Base-by-base conservation (phyloP, 2,113 vertebrate genomes). In the Erythrocercus mccallii region DNA sequence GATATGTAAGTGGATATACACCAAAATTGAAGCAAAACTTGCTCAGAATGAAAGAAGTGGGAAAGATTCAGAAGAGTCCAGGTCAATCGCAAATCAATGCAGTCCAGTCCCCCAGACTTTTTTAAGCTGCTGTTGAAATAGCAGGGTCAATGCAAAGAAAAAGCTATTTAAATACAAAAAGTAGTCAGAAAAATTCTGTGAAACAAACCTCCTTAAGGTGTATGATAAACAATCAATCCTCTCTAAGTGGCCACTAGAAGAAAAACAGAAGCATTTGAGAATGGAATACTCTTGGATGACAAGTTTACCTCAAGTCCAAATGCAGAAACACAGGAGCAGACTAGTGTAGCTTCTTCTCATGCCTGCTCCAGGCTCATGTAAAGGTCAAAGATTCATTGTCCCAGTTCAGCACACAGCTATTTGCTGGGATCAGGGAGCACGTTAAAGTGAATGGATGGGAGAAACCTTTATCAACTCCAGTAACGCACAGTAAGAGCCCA, bases 361-460 rank as follows among this genome's bases (percentile, higher is more conserved):
- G 58, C 35, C 66, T 83, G 35, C 54, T 91, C 42, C 17, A 13
- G 38, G 54, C 74, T 87, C 45, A 25, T 1, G 6, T n/a, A 80
- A 93, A 90, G 62, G 84, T 77, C 79, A 95, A 66, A 90, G 73
- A 68, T 69, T 58, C 64, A 47, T 13, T 77, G 91, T 91, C 78
- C 82, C 68, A 71, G 83, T 23, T 88, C 80, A 86, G 48, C 22
- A 83, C 47, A 72, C 66, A 77, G 35, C 37, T 80, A 51, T 80
- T 86, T 81, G 53, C 58, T 80, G 70, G 58, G 47, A 81, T 65
- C 54, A 78, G 51, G 35, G 47, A 96, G 54, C 74, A 77, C 1
- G 3, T 22, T 87, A 23, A 91, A 91, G 65, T 20, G 48, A 89
- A 96, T 50, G 58, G 68, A 77, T 44, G 68, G 33, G 38, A 83